Evolutionary conservation across 2,797 vertebrate genomes (phyloP).

Genomic region (Micropoecilia bifurca): DNA sequence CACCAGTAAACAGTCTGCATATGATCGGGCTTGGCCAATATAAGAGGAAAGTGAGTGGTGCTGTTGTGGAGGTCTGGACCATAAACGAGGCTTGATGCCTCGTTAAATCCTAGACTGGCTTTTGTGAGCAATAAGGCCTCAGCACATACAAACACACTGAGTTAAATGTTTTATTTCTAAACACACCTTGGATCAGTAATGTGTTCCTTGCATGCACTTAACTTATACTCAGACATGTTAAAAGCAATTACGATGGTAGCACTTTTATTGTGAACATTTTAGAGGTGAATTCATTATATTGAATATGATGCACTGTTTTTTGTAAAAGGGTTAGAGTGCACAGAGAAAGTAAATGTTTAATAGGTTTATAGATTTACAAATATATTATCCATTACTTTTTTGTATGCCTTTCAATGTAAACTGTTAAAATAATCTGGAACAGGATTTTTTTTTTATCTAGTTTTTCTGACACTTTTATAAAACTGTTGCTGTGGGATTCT

Average conservation of each 20-base stretch:
- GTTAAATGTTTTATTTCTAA: not conserved
- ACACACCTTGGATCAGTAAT: not conserved
- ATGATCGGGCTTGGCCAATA: not conserved
- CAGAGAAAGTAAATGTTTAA: not conserved
- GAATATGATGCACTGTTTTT: not conserved
- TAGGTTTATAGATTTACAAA: not conserved
- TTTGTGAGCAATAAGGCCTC: not conserved
- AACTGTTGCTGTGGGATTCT: not conserved
- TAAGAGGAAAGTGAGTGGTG: not conserved
- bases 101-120: not conserved
- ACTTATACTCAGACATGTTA: not conserved
- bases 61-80: not conserved
- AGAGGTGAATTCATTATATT: not conserved
- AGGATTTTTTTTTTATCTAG: conserved; percentile 1
- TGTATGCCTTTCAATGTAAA: not conserved
- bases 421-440: not conserved
- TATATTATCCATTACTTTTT: not conserved
- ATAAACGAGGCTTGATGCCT: not conserved
- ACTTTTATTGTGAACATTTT: not conserved
- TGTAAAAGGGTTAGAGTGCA: not conserved
- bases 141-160: not conserved
- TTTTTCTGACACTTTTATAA: conserved; percentile 4
- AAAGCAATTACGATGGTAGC: not conserved
- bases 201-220: not conserved
- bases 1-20: not conserved